These are phyloP conservation scores for Druon quercuslanigerum DNA, from an alignment of 1,140 invertebrate species.

Conservation along the genomic window DNA sequence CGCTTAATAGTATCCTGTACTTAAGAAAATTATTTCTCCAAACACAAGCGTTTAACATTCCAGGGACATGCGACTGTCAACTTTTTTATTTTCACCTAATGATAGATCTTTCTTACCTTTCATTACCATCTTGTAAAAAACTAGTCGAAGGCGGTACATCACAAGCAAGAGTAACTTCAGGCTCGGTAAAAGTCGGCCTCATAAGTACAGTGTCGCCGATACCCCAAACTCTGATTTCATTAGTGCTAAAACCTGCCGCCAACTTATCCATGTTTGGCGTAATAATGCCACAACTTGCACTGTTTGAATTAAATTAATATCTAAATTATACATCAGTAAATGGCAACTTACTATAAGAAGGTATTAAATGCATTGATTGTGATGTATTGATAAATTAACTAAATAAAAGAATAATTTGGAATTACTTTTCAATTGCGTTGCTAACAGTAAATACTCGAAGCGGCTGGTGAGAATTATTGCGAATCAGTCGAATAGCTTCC, in stretches of 20 bases:
- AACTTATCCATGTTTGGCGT: constrained; percentile 77
- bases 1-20: too few species aligned
- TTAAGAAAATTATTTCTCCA: too few species aligned
- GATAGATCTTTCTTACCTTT: constrained; percentile 30
- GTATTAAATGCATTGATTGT: background rate
- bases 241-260: constrained; percentile 78
- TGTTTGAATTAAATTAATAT: constrained; percentile 56
- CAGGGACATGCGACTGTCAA: too few species aligned
- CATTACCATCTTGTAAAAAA: constrained; percentile 52
- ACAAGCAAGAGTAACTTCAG: constrained; percentile 60
- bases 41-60: too few species aligned
- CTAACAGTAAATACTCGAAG: constrained; percentile 79
- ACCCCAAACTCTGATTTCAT: constrained; percentile 80
- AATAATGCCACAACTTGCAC: constrained; percentile 78
- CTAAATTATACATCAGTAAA: constrained; percentile 24
- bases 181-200: constrained; percentile 60
- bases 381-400: background rate
- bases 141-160: constrained; percentile 52
- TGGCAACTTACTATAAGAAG: too few species aligned
- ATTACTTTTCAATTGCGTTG: constrained; percentile 78
- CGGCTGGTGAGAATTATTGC: constrained; percentile 76
- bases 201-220: constrained; percentile 78
- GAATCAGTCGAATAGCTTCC: constrained; percentile 78
- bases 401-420: constrained; percentile 15
- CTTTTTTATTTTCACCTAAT: background rate